Evolutionary conservation across 2,797 vertebrate genomes (phyloP).

Genomic region (Chiroxiphia lanceolata): DNA sequence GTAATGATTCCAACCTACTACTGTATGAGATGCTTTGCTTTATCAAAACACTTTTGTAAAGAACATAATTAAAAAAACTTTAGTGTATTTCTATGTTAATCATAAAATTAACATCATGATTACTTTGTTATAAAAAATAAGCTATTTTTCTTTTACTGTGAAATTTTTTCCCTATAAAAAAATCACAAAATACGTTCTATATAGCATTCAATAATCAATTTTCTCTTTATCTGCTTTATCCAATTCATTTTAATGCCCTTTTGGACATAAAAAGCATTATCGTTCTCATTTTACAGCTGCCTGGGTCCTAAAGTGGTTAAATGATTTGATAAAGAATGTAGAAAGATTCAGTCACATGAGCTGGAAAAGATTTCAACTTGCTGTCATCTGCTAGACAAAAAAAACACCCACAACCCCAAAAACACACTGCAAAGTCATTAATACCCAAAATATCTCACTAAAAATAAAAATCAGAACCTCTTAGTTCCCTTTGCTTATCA

Average conservation of each 20-base stretch:
- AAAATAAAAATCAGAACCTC: slow-evolving; percentile 60
- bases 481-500: slow-evolving; percentile 40
- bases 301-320: neutral
- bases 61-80: neutral
- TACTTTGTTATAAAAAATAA: neutral
- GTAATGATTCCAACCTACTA: neutral
- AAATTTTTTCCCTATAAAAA: neutral
- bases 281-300: neutral
- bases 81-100: neutral
- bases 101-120: neutral
- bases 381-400: slow-evolving; percentile 14
- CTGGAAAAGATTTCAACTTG: slow-evolving; percentile 4
- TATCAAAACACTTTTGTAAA: neutral
- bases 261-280: neutral
- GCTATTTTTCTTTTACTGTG: neutral
- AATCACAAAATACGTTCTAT: neutral
- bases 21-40: neutral
- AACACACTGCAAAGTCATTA: slow-evolving; percentile 18
- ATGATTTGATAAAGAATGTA: neutral
- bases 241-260: neutral
- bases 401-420: neutral
- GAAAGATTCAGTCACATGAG: slow-evolving; percentile 18
- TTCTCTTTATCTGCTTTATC: neutral
- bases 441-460: slow-evolving; percentile 37
- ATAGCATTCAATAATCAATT: neutral